Conservation (phyloP, 2,888 invertebrate genomes). For the Myathropa florea region DNA sequence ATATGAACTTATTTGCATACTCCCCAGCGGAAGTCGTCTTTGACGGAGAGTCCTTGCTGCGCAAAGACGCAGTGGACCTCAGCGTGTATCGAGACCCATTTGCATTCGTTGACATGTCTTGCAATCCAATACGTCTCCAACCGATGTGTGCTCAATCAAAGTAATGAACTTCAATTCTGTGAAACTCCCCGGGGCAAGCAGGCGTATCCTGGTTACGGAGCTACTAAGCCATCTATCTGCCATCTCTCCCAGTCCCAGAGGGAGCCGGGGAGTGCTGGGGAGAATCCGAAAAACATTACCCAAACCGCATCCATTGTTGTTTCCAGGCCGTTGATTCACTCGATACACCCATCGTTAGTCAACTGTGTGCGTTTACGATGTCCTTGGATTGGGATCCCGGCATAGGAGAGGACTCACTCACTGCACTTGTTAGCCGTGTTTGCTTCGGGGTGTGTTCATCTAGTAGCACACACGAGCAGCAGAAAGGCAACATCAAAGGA, state of each 20-base stretch:
- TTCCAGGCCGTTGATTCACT: conserved; percentile 59
- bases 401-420: neutral
- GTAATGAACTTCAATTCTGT: conserved; percentile 64
- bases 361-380: conserved; percentile 46
- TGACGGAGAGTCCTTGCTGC: neutral
- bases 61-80: neutral
- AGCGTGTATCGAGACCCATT: conserved; percentile 11
- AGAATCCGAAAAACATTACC: conserved; percentile 27
- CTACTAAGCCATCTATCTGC: neutral
- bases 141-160: conserved; percentile 50
- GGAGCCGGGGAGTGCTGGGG: neutral
- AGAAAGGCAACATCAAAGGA: conserved; percentile 62
- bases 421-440: conserved; percentile 28
- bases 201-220: conserved; percentile 43
- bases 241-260: conserved; percentile 9
- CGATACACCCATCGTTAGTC: conserved; percentile 44
- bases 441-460: conserved; percentile 44
- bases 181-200: conserved; percentile 32
- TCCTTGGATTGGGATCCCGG: conserved; percentile 37
- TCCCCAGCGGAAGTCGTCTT: neutral
- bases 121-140: conserved; percentile 37
- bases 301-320: conserved; percentile 68
- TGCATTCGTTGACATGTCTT: conserved; percentile 28
- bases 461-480: neutral
- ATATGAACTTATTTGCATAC: conserved; percentile 26